phyloP scores from a whole-genome alignment of 2,113 vertebrate genomes.

The Pagrus major region DNA sequence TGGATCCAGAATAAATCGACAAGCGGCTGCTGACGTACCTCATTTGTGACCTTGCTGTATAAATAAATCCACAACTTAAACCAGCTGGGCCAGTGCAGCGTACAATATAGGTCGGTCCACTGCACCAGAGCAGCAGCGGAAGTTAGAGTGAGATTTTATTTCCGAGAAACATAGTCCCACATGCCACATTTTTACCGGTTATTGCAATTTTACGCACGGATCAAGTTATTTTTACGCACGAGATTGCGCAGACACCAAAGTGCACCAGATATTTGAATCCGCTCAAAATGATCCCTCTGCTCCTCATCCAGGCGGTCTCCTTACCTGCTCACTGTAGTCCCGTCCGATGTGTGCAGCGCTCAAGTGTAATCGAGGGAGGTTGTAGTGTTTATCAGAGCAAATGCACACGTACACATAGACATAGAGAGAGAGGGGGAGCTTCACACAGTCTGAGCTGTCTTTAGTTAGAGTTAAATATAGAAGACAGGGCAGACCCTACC shows the following conservation, averaged over 20 bases:
- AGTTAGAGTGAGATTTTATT: slow-evolving; percentile 31
- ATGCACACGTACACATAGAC: neutral
- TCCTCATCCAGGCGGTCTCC: neutral
- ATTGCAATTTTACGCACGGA: slow-evolving; percentile 35
- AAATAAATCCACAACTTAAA: slow-evolving; percentile 22
- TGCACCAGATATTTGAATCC: too few relatives aligned
- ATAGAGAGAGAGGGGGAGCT: neutral
- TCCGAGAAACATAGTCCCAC: neutral
- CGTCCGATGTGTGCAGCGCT: neutral
- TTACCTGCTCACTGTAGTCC: slow-evolving; percentile 42
- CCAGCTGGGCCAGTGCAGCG: neutral
- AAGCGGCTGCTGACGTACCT: slow-evolving; percentile 4
- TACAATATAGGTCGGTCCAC: neutral
- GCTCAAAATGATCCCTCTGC: neutral
- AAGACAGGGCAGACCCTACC: slow-evolving; percentile 25
- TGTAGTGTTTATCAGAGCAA: neutral
- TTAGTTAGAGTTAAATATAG: slow-evolving; percentile 75
- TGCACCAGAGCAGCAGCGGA: slow-evolving; percentile 32
- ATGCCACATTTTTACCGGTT: neutral
- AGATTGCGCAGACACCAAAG: neutral
- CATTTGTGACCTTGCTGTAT: slow-evolving; percentile 37
- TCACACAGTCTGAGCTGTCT: neutral
- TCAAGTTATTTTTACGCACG: slow-evolving; percentile 41
- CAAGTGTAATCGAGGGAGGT: neutral
- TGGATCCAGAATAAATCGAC: neutral